Base-by-base conservation (phyloP, 2,888 invertebrate species). In the Lydus trimaculatus region DNA sequence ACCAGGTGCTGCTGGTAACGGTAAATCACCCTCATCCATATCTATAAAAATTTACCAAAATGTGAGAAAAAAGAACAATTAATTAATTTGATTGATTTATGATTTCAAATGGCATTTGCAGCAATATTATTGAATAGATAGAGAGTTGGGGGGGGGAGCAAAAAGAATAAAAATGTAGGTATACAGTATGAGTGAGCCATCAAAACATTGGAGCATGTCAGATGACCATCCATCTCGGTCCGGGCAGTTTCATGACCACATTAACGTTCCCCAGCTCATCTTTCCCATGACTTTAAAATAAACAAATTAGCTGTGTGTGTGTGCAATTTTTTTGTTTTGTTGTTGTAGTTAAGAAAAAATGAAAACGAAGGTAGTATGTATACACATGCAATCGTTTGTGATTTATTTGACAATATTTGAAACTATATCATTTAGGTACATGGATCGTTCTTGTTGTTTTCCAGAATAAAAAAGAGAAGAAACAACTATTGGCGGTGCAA, bases 11-110 rank as follows among this genome's bases (percentile, higher is more conserved):
- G 89, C 88, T 56, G 90, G 89, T 74, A 88, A 87, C 25, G 90
- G 91, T 78, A 91, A 86, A 77, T 92, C 92, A 13, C 90, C 91
- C 83, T 94, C 94, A 81, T 93, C 94, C 81, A 94, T 85, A 83
- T 94, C 94, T 89, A 89, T 79, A 87, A 86, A 33, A 75, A 80
- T 60, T 60, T 23, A 3, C 31, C 9, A 52, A 52, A 23, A 52
- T 13, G 7, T 2, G 20, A 9, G 64, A 8, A 20, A 48, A 48
- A n/a, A 48, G 9, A 48, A 20, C 9, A 20, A 52, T 52, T 52
- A 52, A 52, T 48, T 48, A 48, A 20, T 20, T 48, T 52, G 52
- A 52, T 52, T 52, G 52, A 52, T 52, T 52, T 52, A 52, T 52
- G 23, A 23, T 52, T 52, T 23, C 52, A 20, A 52, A 25, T 52